Conservation (phyloP, 2,113 vertebrate genomes). For the Amphiprion ocellaris region DNA sequence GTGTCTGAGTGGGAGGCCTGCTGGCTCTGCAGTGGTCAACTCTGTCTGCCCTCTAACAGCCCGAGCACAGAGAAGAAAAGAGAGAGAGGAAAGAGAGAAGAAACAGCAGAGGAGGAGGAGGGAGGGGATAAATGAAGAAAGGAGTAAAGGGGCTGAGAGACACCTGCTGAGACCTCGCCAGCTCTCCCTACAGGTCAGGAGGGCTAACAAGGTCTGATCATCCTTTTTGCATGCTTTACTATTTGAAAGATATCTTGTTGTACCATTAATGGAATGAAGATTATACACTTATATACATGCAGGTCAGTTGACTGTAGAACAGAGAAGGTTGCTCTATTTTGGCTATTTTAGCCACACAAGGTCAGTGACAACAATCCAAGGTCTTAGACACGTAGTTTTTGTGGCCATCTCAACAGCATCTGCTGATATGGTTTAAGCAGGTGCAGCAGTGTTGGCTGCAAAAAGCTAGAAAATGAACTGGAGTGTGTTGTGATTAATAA, state of each 20-base stretch:
- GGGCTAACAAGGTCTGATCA: constrained; percentile 47
- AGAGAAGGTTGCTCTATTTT: background rate
- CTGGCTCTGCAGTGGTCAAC: background rate
- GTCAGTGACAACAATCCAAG: background rate
- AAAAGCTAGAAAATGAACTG: no score
- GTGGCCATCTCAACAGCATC: background rate
- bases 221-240: background rate
- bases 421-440: background rate
- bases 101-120: constrained; percentile 27
- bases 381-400: background rate
- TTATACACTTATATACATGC: background rate
- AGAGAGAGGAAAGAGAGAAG: constrained; percentile 31
- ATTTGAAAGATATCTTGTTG: constrained; percentile 1
- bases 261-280: background rate
- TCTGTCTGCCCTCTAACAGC: constrained; percentile 33
- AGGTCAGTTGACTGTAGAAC: background rate
- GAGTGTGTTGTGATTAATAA: background rate
- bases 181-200: constrained; percentile 55
- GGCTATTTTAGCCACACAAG: background rate
- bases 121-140: background rate
- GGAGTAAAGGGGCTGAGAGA: constrained; percentile 18
- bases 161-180: constrained; percentile 56
- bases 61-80: constrained; percentile 40
- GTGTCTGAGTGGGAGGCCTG: constrained; percentile 25
- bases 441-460: background rate